Evolutionary conservation across 1,140 invertebrate species (phyloP).

Genomic region (Sitophilus oryzae): DNA sequence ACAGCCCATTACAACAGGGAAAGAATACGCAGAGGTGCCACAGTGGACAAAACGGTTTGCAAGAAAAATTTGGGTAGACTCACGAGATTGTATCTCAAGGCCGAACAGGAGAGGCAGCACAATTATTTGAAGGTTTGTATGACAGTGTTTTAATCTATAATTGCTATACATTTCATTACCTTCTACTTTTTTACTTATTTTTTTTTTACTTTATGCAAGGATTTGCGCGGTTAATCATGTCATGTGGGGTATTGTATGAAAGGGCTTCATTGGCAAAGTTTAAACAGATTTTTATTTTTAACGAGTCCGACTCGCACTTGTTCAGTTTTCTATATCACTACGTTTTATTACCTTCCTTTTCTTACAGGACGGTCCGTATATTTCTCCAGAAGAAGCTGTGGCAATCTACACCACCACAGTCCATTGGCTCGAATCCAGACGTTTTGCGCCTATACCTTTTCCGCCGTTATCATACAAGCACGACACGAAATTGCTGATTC

Average conservation of each 20-base stretch:
- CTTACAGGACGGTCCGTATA: conserved; percentile 92
- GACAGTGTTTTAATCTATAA: background rate
- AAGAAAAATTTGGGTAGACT: conserved; percentile 98
- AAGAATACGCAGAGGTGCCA: conserved; percentile 85
- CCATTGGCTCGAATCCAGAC: conserved; percentile 96
- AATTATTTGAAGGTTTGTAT: conserved; percentile 87
- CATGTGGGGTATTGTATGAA: too few species aligned
- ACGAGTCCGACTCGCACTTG: too few species aligned
- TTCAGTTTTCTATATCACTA: too few species aligned
- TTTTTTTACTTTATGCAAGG: conserved; percentile 10
- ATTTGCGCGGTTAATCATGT: too few species aligned
- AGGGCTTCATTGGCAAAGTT: too few species aligned
- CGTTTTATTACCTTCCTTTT: background rate
- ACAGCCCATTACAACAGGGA: conserved; percentile 99
- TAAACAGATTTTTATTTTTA: too few species aligned
- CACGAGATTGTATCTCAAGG: conserved; percentile 94
- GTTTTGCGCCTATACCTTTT: conserved; percentile 98
- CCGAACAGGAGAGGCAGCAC: conserved; percentile 98
- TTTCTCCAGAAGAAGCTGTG: conserved; percentile 98
- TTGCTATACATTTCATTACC: background rate
- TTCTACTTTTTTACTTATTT: background rate
- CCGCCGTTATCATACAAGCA: conserved; percentile 99
- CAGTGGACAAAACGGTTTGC: conserved; percentile 99
- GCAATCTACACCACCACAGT: conserved; percentile 99
- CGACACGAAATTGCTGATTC: conserved; percentile 95